Percentiles rank a stretch among this genome's conserved stretches.
phyloP scores from a whole-genome alignment of 1,140 invertebrate genomes.

The Zaprionus capensis region DNA sequence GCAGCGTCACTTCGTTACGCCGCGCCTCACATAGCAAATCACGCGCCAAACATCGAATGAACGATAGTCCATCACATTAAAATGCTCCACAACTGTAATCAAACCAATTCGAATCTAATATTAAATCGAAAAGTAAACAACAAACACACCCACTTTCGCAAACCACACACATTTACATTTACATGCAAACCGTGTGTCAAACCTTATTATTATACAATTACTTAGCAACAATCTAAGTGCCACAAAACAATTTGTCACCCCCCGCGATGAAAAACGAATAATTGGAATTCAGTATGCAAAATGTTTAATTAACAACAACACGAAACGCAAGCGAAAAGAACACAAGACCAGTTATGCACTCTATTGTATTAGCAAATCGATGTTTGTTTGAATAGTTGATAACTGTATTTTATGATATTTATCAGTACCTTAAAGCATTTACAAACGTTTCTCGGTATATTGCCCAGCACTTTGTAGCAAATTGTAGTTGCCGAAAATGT shows the following conservation, averaged over 20 bases:
- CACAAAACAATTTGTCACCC: neutral
- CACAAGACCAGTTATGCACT: constrained; percentile 42
- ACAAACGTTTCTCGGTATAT: constrained; percentile 54
- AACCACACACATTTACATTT: constrained; percentile 27
- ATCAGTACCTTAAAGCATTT: constrained; percentile 72
- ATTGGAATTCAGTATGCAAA: constrained; percentile 35
- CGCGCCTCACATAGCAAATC: constrained; percentile 84
- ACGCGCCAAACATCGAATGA: constrained; percentile 83
- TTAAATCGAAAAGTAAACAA: constrained; percentile 33
- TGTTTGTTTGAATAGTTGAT: constrained; percentile 58
- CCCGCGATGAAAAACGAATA: constrained; percentile 1
- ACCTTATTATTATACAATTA: neutral
- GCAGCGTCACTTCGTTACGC: constrained; percentile 83
- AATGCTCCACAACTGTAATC: constrained; percentile 43
- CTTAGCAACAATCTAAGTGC: neutral
- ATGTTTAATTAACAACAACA: constrained; percentile 45
- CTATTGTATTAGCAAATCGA: constrained; percentile 58
- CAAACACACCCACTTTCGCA: constrained; percentile 31
- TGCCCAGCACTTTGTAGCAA: constrained; percentile 48
- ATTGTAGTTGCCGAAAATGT: constrained; percentile 38
- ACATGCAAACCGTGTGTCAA: constrained; percentile 3
- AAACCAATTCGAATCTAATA: constrained; percentile 5
- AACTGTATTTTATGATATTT: constrained; percentile 58
- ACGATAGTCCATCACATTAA: constrained; percentile 84
- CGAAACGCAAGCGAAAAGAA: neutral